Evolutionary conservation across 1,140 invertebrate genomes (phyloP).

Genomic region (Bombus fervidus): DNA sequence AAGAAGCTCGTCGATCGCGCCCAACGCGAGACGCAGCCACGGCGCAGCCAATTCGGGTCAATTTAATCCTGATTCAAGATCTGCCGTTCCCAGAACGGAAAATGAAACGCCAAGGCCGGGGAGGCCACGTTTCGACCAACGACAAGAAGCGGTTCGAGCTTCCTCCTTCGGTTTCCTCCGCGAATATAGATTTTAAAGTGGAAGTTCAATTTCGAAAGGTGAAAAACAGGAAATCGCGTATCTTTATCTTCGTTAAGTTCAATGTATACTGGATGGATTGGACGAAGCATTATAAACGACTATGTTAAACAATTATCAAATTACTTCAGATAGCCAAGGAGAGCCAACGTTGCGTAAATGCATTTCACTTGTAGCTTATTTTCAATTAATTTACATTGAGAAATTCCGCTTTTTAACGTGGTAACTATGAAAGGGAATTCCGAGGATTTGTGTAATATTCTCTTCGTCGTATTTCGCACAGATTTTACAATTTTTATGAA

Average conservation of each 20-base stretch:
- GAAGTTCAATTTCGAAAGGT: not conserved
- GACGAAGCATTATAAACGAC: too few species aligned
- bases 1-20: slow-evolving; percentile 17
- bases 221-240: not conserved
- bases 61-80: slow-evolving; percentile 58
- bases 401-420: not conserved
- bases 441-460: not conserved
- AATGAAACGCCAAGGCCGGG: slow-evolving; percentile 46
- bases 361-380: not conserved
- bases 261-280: too few species aligned
- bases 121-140: not conserved
- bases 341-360: not conserved
- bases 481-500: too few species aligned
- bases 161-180: too few species aligned
- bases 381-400: not conserved
- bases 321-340: too few species aligned
- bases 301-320: too few species aligned
- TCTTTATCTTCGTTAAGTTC: too few species aligned
- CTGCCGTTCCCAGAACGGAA: slow-evolving; percentile 47
- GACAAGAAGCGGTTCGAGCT: not conserved
- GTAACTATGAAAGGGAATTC: not conserved
- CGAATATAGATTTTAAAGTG: not conserved
- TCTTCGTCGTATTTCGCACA: too few species aligned
- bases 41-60: slow-evolving; percentile 52
- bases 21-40: slow-evolving; percentile 11